Evolutionary conservation across 1,140 invertebrate species (phyloP).

Genomic region (Drosophila equinoxialis): DNA sequence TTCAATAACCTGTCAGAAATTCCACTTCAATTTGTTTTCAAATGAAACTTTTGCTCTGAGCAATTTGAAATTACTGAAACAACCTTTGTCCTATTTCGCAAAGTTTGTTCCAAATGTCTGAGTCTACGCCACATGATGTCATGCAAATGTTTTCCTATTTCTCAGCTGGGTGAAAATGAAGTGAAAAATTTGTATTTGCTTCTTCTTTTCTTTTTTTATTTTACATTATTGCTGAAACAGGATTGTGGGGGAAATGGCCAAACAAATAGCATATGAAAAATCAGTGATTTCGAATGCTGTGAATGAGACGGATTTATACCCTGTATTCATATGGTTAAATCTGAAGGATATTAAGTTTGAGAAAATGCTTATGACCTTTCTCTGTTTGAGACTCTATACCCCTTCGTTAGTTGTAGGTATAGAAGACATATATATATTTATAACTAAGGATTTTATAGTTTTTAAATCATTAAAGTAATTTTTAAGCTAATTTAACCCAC

Average conservation of each 20-base stretch:
- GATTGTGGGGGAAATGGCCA: neutral
- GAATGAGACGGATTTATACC: neutral
- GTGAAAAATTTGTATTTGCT: constrained; percentile 57
- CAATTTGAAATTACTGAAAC: no score
- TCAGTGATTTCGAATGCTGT: neutral
- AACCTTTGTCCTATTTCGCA: neutral
- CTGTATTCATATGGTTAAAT: no score
- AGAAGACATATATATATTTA: no score
- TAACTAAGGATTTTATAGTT: no score
- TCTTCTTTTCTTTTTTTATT: constrained; percentile 2
- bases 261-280: constrained; percentile 11
- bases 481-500: no score
- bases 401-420: no score
- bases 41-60: no score
- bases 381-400: no score
- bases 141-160: constrained; percentile 55
- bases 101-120: constrained; percentile 19
- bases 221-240: constrained; percentile 36
- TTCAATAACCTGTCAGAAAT: neutral
- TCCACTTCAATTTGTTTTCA: neutral
- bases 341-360: no score
- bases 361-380: no score
- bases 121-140: constrained; percentile 53
- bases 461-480: no score
- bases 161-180: constrained; percentile 51